Base-by-base conservation (phyloP, 2,113 vertebrate species). In the Cavia aperea region DNA sequence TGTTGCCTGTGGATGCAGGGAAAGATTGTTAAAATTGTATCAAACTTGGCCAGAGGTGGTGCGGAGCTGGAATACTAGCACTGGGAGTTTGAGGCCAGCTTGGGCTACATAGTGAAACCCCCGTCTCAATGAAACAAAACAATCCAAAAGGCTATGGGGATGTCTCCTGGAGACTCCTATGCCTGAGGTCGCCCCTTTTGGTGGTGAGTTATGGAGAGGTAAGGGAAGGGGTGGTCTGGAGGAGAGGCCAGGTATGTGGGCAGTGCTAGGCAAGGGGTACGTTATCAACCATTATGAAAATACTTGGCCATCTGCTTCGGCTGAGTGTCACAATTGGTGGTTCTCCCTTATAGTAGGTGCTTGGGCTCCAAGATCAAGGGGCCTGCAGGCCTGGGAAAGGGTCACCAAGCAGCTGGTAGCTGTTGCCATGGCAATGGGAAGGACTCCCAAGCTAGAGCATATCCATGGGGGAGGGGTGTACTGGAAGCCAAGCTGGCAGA, bases 361-460 rank as follows among this genome's bases (percentile, higher is more conserved):
- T 23, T 81, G 33, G 51, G 72, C 86, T 90, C 60, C 65, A 62
- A 86, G 84, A 91, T 3, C 46, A 81, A 88, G 39, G 60, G 23
- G 54, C 18, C 5, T 51, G 72, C 29, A 73, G 60, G 43, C 77
- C 88, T 90, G 62, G 88, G 62, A 96, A 86, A 46, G 78, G 94
- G 90, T 95, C 91, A 81, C 87, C 63, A 72, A 85, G 77, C 81
- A 95, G 91, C 90, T 24, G 14, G 86, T 79, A 83, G 65, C 88
- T 90, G 83, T 96, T 93, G 81, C 94, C 75, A 93, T 92, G 92
- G 89, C 14, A 93, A 95, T 87, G 33, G 66, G 91, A 93, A 94
- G 62, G 84, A 65, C 49, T 87, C 51, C 81, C 23, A 31, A 94
- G 92, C 78, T 88, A 14, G 43, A 24, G 24, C 36, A 4, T 36